Conservation (phyloP, 2,888 invertebrate species). For the Cyclophora punctaria region DNA sequence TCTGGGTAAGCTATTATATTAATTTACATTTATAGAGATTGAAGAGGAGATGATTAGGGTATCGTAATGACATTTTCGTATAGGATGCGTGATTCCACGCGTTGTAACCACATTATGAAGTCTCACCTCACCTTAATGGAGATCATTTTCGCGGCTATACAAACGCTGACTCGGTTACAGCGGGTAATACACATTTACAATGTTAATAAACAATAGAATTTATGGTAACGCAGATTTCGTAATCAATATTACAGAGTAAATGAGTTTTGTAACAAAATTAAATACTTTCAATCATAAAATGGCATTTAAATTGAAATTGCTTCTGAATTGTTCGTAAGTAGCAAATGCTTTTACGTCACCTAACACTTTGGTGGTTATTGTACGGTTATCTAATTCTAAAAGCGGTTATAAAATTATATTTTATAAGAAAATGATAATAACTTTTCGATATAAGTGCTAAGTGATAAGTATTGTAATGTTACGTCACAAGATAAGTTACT, state of each 20-base stretch:
- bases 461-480: too few relatives aligned
- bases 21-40: conserved; percentile 25
- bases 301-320: too few relatives aligned
- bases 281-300: too few relatives aligned
- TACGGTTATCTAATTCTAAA: too few relatives aligned
- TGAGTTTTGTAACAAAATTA: background rate
- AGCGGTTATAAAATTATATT: too few relatives aligned
- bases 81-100: conserved; percentile 45
- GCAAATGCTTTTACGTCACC: too few relatives aligned
- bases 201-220: conserved; percentile 12
- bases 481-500: too few relatives aligned
- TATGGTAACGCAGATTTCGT: background rate
- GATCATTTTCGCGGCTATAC: conserved; percentile 55
- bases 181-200: conserved; percentile 31
- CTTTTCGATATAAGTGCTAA: too few relatives aligned
- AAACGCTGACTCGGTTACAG: conserved; percentile 30
- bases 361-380: too few relatives aligned
- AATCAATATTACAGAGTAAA: conserved; percentile 2
- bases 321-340: too few relatives aligned
- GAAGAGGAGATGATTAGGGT: conserved; percentile 28
- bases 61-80: conserved; percentile 47
- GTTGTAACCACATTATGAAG: conserved; percentile 61
- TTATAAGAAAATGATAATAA: too few relatives aligned
- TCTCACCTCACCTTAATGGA: conserved; percentile 54
- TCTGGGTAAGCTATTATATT: conserved; percentile 77